These are phyloP conservation scores for Bubalus kerabau DNA, from an alignment of 2,113 vertebrate species.

Conservation along the genomic window DNA sequence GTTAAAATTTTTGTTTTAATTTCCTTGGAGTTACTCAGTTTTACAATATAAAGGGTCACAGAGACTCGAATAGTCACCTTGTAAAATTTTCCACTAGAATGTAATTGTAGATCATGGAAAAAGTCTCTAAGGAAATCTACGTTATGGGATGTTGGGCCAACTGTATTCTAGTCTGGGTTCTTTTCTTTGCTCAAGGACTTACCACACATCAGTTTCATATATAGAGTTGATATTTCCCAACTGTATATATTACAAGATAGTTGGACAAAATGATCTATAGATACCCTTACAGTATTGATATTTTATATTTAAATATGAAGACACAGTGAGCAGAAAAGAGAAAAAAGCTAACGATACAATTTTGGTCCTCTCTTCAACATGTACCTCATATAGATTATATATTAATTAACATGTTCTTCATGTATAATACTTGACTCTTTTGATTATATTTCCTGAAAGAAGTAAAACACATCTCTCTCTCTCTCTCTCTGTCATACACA, in stretches of 20 bases:
- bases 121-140: not conserved
- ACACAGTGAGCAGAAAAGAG: not conserved
- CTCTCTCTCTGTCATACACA: not conserved
- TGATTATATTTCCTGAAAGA: not conserved
- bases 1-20: not conserved
- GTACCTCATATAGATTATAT: not conserved
- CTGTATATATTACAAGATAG: not conserved
- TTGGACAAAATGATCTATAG: not conserved
- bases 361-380: not conserved
- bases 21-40: not conserved
- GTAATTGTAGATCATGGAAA: not conserved
- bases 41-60: not conserved
- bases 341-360: not conserved
- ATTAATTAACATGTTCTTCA: not conserved
- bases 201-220: not conserved
- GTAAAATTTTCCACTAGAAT: not conserved
- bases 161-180: rapidly evolving
- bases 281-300: not conserved
- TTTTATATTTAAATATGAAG: not conserved
- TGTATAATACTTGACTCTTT: not conserved
- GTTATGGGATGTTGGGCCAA: not conserved
- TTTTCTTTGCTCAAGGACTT: not conserved
- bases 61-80: not conserved
- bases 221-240: not conserved
- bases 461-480: not conserved